Percentiles rank a stretch among this genome's conserved stretches.
These are phyloP conservation scores for Rousettus leschenaultii DNA, from an alignment of 2,113 vertebrate species.

Conservation along the genomic window DNA sequence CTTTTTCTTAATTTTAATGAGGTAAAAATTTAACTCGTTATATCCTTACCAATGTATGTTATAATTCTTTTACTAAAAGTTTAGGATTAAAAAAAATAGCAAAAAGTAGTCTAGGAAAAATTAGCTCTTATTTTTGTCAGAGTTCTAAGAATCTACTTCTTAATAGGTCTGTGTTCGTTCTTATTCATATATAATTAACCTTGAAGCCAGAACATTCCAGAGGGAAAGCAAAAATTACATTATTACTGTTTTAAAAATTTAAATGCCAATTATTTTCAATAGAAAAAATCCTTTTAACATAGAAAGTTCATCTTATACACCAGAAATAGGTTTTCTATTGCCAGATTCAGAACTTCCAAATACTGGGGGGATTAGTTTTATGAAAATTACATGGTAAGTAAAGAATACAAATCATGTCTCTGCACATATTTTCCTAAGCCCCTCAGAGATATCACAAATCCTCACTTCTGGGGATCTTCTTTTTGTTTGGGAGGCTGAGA, in stretches of 20 bases:
- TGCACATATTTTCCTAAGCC: neutral
- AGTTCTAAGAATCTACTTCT: neutral
- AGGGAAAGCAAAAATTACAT: neutral
- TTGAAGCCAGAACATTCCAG: neutral
- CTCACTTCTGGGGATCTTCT: neutral
- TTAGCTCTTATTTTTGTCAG: neutral
- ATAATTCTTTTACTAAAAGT: neutral
- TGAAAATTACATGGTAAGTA: neutral
- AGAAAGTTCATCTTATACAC: neutral
- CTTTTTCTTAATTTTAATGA: conserved; percentile 7
- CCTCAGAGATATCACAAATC: neutral
- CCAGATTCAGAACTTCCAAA: neutral
- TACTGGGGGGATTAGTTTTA: neutral
- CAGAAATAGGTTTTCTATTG: neutral
- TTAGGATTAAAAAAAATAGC: neutral
- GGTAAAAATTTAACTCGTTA: neutral
- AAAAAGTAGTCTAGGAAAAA: conserved; percentile 16
- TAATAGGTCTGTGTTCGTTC: neutral
- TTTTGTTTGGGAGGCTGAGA: neutral
- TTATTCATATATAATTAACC: neutral
- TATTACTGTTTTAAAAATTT: neutral
- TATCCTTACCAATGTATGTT: neutral
- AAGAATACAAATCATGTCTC: neutral
- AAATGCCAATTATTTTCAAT: neutral
- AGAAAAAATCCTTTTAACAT: neutral